Conservation (phyloP, 2,113 vertebrate genomes). For the Manacus vitellinus region DNA sequence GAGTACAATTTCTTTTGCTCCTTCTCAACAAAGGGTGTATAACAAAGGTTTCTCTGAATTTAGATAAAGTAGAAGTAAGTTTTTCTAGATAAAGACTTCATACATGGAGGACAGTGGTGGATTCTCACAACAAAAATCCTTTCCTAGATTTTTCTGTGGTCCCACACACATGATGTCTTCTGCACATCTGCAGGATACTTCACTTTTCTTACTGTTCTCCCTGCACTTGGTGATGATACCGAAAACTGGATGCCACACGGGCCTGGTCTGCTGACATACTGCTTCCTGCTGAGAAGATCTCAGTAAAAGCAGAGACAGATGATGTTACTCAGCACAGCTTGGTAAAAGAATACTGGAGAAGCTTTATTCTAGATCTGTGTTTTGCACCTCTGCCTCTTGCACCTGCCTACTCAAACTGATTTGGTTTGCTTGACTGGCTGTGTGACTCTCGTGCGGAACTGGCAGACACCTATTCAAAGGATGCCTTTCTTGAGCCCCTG, state of each 20-base stretch:
- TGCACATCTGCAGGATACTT: neutral
- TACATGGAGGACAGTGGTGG: neutral
- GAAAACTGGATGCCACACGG: neutral
- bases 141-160: neutral
- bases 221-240: neutral
- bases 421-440: neutral
- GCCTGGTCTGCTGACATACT: neutral
- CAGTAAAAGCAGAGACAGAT: neutral
- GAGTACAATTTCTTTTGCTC: neutral
- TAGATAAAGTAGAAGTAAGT: neutral
- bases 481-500: neutral
- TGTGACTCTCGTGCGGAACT: neutral
- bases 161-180: neutral
- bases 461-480: neutral
- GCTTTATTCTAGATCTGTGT: neutral
- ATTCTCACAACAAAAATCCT: neutral
- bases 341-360: neutral
- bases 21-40: neutral
- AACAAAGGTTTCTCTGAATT: neutral
- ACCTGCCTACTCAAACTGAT: neutral
- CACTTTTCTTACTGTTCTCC: neutral
- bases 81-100: neutral
- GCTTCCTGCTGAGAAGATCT: neutral
- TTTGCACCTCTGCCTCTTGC: neutral
- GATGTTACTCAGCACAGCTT: neutral